These are phyloP conservation scores for Ochropacha duplaris DNA, from an alignment of 2,888 invertebrate species.

Conservation along the genomic window DNA sequence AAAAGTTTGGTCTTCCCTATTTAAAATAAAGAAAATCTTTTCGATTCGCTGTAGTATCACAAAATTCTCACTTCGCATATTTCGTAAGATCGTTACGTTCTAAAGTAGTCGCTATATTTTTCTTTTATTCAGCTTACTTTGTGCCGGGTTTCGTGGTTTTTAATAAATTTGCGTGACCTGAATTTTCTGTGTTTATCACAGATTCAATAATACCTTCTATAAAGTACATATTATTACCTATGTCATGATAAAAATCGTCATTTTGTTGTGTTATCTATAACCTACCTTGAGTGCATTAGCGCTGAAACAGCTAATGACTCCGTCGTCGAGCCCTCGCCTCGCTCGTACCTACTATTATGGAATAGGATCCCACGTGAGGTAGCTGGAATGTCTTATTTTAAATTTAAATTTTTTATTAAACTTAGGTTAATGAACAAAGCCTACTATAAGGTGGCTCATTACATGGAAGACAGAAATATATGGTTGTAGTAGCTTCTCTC, in stretches of 20 bases:
- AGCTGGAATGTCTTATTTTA: no score
- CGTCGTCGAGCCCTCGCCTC: not conserved
- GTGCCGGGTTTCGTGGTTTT: constrained; percentile 57
- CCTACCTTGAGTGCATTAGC: not conserved
- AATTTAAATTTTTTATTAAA: no score
- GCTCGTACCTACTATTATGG: no score
- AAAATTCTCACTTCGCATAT: constrained; percentile 16
- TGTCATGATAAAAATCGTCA: no score
- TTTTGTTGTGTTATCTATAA: no score
- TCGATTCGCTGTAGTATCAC: not conserved
- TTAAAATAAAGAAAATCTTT: not conserved
- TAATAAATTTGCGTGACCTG: constrained; percentile 71
- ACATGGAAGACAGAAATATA: no score
- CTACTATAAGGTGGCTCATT: no score
- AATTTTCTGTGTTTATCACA: constrained; percentile 28
- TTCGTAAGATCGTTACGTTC: constrained; percentile 40
- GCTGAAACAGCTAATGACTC: not conserved
- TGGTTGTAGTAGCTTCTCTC: no score
- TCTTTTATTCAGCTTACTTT: constrained; percentile 62
- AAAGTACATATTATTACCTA: no score
- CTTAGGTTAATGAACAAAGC: no score
- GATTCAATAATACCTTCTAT: constrained; percentile 24
- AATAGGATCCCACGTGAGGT: no score
- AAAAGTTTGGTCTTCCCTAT: not conserved
- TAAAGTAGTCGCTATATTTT: constrained; percentile 56